These are phyloP conservation scores for Yoshiicerus persimilis DNA, from an alignment of 1,140 invertebrate species.

Conservation along the genomic window DNA sequence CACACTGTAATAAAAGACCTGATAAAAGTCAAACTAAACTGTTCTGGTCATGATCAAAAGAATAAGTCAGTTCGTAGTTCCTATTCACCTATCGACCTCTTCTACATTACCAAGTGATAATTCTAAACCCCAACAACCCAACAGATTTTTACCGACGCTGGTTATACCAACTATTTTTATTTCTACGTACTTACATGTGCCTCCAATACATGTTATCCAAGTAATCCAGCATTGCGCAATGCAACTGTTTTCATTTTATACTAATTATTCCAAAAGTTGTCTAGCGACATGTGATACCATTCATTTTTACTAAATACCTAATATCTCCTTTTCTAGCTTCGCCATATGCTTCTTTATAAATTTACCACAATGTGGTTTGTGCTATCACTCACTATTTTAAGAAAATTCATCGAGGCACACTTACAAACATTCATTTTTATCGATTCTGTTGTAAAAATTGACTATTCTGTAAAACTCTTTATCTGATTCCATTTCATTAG, in stretches of 20 bases:
- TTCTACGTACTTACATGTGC: background rate
- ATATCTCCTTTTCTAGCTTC: background rate
- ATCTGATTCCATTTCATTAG: too few relatives aligned
- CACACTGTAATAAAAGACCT: too few relatives aligned
- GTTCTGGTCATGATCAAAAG: background rate
- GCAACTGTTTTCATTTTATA: background rate
- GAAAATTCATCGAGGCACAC: background rate
- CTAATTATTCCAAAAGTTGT: background rate
- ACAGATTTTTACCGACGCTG: background rate
- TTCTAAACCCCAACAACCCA: background rate
- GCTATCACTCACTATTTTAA: background rate
- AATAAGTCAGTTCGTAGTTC: background rate
- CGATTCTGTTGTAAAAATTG: background rate
- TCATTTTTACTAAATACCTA: background rate
- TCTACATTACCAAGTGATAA: background rate
- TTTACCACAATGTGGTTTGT: background rate
- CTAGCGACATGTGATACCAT: background rate
- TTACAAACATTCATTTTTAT: background rate
- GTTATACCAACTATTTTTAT: background rate
- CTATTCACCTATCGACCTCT: conserved; percentile 9
- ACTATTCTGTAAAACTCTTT: background rate
- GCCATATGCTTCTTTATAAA: background rate
- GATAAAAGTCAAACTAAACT: background rate
- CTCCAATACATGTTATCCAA: background rate
- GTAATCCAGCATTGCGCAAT: background rate